Percentiles rank a stretch among this genome's conserved stretches.
Conservation (phyloP, 2,797 vertebrate species). For the Propithecus perrieri region DNA sequence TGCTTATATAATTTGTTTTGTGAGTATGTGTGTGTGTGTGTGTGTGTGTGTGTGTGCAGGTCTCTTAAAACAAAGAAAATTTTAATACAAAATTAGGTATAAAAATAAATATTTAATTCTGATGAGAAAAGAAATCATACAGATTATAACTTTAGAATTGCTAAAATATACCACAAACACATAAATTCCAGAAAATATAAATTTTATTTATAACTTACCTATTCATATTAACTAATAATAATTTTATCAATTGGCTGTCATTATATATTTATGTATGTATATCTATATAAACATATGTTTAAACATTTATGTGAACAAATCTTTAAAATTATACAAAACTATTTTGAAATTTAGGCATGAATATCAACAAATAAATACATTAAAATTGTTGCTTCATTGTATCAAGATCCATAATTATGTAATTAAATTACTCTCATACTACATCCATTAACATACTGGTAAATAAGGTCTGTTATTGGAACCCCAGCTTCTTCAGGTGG, state of each 20-base stretch:
- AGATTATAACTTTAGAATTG: not conserved
- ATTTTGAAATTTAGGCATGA: conserved; percentile 21
- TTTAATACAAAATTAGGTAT: conserved; percentile 8
- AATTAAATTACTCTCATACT: not conserved
- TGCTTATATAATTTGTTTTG: not conserved
- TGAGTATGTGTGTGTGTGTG: fast-evolving
- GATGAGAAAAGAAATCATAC: not conserved
- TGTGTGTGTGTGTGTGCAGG: not conserved
- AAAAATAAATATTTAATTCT: not conserved
- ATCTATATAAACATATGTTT: not conserved
- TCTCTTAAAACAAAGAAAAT: not conserved
- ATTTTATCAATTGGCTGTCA: not conserved
- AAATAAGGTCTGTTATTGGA: not conserved
- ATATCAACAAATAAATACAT: not conserved
- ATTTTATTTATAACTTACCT: not conserved
- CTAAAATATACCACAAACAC: not conserved
- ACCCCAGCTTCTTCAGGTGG: not conserved
- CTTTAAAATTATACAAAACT: not conserved
- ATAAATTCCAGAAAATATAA: not conserved
- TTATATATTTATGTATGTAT: not conserved
- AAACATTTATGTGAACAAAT: not conserved
- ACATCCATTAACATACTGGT: not conserved
- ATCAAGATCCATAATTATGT: not conserved
- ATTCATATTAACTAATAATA: not conserved
- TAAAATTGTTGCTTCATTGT: not conserved